phyloP scores from a whole-genome alignment of 2,113 vertebrate species.

The Herpetotheres cachinnans region DNA sequence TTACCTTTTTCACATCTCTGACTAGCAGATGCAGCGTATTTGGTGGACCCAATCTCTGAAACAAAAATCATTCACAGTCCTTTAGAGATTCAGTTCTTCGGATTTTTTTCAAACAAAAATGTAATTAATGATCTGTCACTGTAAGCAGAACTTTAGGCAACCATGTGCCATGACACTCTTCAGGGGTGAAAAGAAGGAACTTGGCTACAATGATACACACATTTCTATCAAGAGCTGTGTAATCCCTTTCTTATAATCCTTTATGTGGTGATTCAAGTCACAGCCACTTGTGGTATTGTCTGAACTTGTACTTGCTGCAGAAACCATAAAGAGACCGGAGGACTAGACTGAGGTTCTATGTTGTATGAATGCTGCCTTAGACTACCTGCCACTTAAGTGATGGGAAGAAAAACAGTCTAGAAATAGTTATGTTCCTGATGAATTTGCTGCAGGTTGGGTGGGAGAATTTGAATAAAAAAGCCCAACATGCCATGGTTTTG shows the following conservation, averaged over 20 bases:
- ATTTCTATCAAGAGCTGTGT: not conserved
- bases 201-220: not conserved
- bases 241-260: not conserved
- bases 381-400: not conserved
- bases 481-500: not conserved
- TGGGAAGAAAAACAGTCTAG: not conserved
- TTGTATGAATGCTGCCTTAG: not conserved
- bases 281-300: not conserved
- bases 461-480: not conserved
- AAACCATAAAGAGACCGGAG: not conserved
- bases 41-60: slow-evolving; percentile 90
- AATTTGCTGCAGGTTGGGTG: not conserved
- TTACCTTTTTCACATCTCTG: slow-evolving; percentile 97
- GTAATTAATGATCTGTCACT: not conserved
- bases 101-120: not conserved
- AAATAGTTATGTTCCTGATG: not conserved
- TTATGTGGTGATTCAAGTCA: not conserved
- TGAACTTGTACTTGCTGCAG: not conserved
- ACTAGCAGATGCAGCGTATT: slow-evolving; percentile 92
- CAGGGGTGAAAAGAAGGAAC: not conserved
- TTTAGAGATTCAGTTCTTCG: not conserved
- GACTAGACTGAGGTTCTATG: not conserved
- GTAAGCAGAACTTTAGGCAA: not conserved
- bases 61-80: slow-evolving; percentile 24
- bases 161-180: not conserved